phyloP scores from a whole-genome alignment of 2,797 vertebrate genomes.

The Discoglossus pictus region DNA sequence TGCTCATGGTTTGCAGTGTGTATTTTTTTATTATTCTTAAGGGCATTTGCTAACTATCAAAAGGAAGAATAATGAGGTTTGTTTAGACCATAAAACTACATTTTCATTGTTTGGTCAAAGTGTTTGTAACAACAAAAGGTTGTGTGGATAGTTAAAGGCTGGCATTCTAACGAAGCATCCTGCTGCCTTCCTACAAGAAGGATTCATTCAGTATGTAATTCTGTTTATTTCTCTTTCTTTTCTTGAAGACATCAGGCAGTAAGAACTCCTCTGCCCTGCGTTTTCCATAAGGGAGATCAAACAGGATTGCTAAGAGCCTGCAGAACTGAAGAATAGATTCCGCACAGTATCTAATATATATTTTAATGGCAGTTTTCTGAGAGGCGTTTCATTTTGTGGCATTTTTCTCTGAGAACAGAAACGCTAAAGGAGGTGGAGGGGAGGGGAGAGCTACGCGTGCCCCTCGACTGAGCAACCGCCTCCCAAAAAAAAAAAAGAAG shows the following conservation, averaged over 20 bases:
- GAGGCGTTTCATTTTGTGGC: constrained; percentile 48
- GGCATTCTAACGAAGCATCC: constrained; percentile 37
- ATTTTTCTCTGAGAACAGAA: constrained; percentile 44
- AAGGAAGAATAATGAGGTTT: constrained; percentile 45
- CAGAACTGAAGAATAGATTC: constrained; percentile 46
- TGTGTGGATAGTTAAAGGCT: constrained; percentile 28
- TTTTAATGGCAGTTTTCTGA: constrained; percentile 48
- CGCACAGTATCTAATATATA: constrained; percentile 42
- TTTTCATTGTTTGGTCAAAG: constrained; percentile 45
- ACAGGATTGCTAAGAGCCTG: constrained; percentile 55
- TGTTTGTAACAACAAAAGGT: constrained; percentile 41
- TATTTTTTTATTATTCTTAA: constrained; percentile 20
- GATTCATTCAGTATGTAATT: constrained; percentile 19
- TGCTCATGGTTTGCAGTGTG: constrained; percentile 2
- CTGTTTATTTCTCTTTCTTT: constrained; percentile 41
- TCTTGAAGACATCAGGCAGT: constrained; percentile 49
- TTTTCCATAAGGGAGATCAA: constrained; percentile 54
- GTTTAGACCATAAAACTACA: constrained; percentile 27
- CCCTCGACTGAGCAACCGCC: constrained; percentile 32
- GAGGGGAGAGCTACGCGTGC: constrained; percentile 33
- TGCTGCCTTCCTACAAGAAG: constrained; percentile 22
- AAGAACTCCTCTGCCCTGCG: constrained; percentile 56
- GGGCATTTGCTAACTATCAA: constrained; percentile 23
- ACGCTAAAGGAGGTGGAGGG: constrained; percentile 40
- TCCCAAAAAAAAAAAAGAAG: constrained; percentile 23